Evolutionary conservation across 2,888 invertebrate genomes (phyloP), one percentile per base, ranked within the genome.

Genomic region (Eucriotettix oculatus): DNA sequence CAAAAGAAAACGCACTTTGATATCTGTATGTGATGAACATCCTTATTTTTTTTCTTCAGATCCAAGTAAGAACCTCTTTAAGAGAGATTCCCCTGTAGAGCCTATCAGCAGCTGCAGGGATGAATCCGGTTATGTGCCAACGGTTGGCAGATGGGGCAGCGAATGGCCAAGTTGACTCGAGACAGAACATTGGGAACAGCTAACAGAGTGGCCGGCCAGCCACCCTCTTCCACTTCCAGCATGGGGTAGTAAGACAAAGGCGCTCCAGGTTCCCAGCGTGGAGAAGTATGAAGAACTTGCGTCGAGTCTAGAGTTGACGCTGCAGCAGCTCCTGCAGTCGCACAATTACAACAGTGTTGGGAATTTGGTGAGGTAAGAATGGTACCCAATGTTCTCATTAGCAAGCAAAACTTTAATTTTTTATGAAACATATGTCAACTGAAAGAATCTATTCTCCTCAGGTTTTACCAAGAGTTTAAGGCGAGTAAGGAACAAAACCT

Each of bases 131-230:
- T 81, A 81, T 71, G 80, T 85, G 77, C 90, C 90, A 77, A 81
- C 85, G 73, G 90, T 90, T 73, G 90, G 89, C 73, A 86, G 90
- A 69, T 92, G 90, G 90, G 91, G 90, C 76, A 85, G 86, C 78
- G 91, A 92, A 78, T 93, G 92, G 93, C 93, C 93, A 80, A 92
- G 92, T 91, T 93, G 93, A 93, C 92, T 93, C 92, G 86, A 83
- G 82, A 74, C 75, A 77, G 78, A 77, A 12, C 14, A 12, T 14
- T 40, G 62, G 62, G 66, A 65, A 67, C 66, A 54, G 60, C 56
- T 62, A 58, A 79, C 79, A 42, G 74, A 76, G 61, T 85, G 85
- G 85, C 84, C 85, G 56, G 73, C 79, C 69, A 82, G 82, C 66
- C 82, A 83, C 73, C 84, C 86, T 63, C 74, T 87, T 69, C 86